Base-by-base conservation (phyloP, 2,888 invertebrate genomes). In the Drosophila trichaetosa region DNA sequence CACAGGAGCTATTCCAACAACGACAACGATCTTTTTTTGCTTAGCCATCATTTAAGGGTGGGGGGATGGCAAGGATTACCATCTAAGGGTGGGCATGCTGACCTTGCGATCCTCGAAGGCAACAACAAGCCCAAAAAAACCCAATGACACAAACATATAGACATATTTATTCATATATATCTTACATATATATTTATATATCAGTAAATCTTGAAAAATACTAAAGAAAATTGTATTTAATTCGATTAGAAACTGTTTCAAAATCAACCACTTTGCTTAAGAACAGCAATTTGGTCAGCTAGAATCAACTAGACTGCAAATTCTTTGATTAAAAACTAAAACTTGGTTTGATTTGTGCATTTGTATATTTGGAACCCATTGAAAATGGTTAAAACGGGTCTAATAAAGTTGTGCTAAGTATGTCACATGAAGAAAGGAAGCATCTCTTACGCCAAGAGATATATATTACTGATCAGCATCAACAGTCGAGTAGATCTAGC, bases 21-120 rank as follows among this genome's bases (percentile, higher is more conserved):
- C 34, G 34, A 60, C 33, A 62, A 48, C 48, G 58, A 77, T 76
- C 63, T 29, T 31, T 29, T 29, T 40, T 27, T 42, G 52, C 27
- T 48, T 8, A 21, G 31, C n/a, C 36, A 27, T 27, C n/a, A 21
- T 33, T 38, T 38, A 38, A 11, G 54, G 48, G 31, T 46, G 21
- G 63, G 66, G 33, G 46, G 16, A 24, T 24, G 24, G 16, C 46
- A 24, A 16, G 16, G 18, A 56, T n/a, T n/a, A 29, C 38, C 27
- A 24, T 13, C 27, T 29, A n/a, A 38, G 56, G 38, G n/a, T 56
- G 29, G n/a, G 38, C 46, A 46, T 24, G 7, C 16, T 16, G 24
- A 46, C 27, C n/a, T 38, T 13, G 4, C 13, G 56, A 56, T 56
- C 38, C 27, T 54, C 18, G 34, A 4, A 18, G 24, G 10, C 24